phyloP scores from a whole-genome alignment of 2,888 invertebrate genomes.

The Cheilosia pagana region DNA sequence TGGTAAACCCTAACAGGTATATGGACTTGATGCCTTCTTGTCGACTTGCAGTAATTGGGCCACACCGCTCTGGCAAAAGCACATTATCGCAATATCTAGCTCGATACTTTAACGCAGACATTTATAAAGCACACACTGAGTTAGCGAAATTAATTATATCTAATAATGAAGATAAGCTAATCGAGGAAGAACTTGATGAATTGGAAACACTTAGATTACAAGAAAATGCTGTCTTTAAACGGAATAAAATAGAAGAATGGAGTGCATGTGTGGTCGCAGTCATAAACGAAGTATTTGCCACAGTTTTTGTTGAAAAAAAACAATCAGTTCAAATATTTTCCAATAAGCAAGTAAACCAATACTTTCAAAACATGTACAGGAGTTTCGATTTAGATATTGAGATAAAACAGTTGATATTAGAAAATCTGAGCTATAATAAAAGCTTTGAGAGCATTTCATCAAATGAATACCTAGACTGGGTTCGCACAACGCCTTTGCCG shows the following conservation, averaged over 20 bases:
- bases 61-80: constrained; percentile 86
- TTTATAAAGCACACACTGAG: constrained; percentile 77
- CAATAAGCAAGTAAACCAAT: constrained; percentile 4
- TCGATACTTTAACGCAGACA: constrained; percentile 80
- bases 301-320: not conserved
- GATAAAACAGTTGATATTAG: not conserved
- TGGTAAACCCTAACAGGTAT: constrained; percentile 86
- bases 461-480: constrained; percentile 42
- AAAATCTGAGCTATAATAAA: constrained; percentile 28
- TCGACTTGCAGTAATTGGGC: constrained; percentile 86
- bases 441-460: not conserved
- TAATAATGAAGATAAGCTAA: not conserved
- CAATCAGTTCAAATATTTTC: not conserved
- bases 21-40: constrained; percentile 85
- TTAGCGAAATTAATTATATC: not conserved
- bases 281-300: constrained; percentile 20
- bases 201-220: not conserved
- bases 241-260: constrained; percentile 46
- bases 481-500: not conserved
- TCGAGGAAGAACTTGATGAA: constrained; percentile 4
- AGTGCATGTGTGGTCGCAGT: constrained; percentile 5
- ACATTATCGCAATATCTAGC: constrained; percentile 85
- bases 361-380: not conserved
- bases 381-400: not conserved
- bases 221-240: not conserved